Percentiles rank a stretch among this genome's conserved stretches.
phyloP scores from a whole-genome alignment of 2,888 invertebrate species.

The Anagyrus pseudococci region DNA sequence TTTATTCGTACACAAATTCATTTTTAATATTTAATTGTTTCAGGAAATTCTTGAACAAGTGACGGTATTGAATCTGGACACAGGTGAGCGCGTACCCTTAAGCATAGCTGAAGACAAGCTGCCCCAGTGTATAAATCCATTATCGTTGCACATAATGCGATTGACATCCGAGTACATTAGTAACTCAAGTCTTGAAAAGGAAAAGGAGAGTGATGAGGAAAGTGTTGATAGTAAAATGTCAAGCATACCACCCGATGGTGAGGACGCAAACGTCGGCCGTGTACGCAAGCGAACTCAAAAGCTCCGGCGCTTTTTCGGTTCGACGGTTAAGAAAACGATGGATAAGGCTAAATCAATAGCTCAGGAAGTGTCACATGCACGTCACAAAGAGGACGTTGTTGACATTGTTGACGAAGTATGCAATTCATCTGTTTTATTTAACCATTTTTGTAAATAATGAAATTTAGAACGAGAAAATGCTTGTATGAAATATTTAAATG shows the following conservation, averaged over 20 bases:
- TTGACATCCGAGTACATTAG: slow-evolving; percentile 90
- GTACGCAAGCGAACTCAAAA: slow-evolving; percentile 66
- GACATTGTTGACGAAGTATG: slow-evolving; percentile 81
- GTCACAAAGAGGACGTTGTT: slow-evolving; percentile 85
- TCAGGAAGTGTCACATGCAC: slow-evolving; percentile 86
- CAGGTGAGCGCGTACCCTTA: slow-evolving; percentile 91
- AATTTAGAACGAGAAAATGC: neutral
- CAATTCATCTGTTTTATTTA: neutral
- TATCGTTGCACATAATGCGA: slow-evolving; percentile 93
- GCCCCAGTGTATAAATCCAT: slow-evolving; percentile 90
- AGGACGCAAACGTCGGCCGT: slow-evolving; percentile 62
- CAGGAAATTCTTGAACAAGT: slow-evolving; percentile 92
- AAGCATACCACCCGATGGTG: slow-evolving; percentile 65
- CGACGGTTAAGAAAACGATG: slow-evolving; percentile 89
- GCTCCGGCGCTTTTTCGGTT: slow-evolving; percentile 83
- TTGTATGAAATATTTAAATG: neutral
- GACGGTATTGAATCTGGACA: slow-evolving; percentile 81
- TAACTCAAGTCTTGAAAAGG: slow-evolving; percentile 69
- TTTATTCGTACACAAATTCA: neutral
- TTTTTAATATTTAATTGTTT: neutral
- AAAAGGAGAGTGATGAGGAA: slow-evolving; percentile 80
- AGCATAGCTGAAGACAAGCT: slow-evolving; percentile 94
- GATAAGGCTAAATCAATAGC: slow-evolving; percentile 90
- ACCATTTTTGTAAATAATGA: too few relatives aligned
- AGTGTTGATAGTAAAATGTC: slow-evolving; percentile 73